Conservation (phyloP, 2,888 invertebrate genomes). For the Drosophila multiciliata region DNA sequence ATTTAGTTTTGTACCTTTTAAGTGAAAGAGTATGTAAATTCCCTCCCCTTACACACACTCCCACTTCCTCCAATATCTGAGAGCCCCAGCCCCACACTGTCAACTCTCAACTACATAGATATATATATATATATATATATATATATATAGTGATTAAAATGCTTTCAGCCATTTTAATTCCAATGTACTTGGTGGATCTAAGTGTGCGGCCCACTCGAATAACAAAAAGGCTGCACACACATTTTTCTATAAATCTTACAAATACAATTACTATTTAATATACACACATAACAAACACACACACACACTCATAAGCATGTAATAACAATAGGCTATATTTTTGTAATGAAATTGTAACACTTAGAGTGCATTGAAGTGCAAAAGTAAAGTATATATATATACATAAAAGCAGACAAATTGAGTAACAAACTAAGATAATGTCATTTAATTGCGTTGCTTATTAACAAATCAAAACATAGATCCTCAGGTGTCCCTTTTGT, state of each 20-base stretch:
- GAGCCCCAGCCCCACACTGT: not conserved
- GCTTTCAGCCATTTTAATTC: conserved; percentile 37
- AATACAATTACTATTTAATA: conserved; percentile 60
- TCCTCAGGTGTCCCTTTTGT: not conserved
- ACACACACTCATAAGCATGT: conserved; percentile 35
- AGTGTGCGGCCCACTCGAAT: conserved; percentile 64
- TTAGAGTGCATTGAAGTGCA: conserved; percentile 69
- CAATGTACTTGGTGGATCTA: conserved; percentile 16
- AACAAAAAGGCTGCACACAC: conserved; percentile 58
- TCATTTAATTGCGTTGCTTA: conserved; percentile 1
- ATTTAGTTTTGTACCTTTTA: conserved; percentile 39
- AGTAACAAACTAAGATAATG: conserved; percentile 14
- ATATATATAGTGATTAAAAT: conserved; percentile 14
- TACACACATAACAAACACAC: conserved; percentile 8
- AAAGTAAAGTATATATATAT: conserved; percentile 62
- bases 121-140: not conserved
- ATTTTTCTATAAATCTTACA: conserved; percentile 59
- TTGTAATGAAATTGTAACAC: conserved; percentile 74
- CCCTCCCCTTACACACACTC: not conserved
- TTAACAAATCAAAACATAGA: not conserved
- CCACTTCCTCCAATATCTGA: not conserved
- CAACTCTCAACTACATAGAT: conserved; percentile 16
- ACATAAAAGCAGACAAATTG: conserved; percentile 11
- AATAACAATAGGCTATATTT: conserved; percentile 74
- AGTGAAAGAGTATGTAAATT: conserved; percentile 31